Conservation (phyloP, 2,113 vertebrate species). For the Chloropsis cyanopogon region DNA sequence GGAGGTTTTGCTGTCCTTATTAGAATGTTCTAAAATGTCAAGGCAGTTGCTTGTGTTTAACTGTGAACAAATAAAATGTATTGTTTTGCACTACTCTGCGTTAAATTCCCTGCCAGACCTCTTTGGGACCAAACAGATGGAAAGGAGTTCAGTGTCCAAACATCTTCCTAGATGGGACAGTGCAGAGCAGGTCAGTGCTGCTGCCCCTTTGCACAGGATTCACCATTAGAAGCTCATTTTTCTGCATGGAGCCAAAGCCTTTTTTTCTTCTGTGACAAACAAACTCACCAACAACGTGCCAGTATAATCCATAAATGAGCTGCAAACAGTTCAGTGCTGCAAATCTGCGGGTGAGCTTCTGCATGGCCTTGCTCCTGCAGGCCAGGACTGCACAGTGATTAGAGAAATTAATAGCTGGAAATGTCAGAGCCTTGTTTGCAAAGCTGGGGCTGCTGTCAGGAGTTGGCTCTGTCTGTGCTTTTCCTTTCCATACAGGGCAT, state of each 20-base stretch:
- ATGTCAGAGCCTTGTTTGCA: background rate
- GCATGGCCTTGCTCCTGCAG: background rate
- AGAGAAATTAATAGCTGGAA: background rate
- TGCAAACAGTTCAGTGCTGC: background rate
- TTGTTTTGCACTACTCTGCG: conserved; percentile 93
- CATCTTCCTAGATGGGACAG: background rate
- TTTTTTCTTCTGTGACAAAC: background rate
- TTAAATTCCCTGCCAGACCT: background rate
- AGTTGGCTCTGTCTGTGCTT: background rate
- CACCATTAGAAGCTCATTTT: background rate
- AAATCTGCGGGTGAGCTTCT: background rate
- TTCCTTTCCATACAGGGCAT: background rate
- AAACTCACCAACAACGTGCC: rapidly evolving
- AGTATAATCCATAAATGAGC: background rate
- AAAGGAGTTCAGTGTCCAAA: background rate
- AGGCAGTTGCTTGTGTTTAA: conserved; percentile 99
- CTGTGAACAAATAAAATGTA: conserved; percentile 98
- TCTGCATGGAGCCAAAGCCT: background rate
- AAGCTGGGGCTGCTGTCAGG: background rate
- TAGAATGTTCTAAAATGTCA: conserved; percentile 82
- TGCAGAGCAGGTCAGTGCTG: background rate
- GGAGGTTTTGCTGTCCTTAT: conserved; percentile 76
- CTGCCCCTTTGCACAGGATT: background rate
- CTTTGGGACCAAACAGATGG: background rate
- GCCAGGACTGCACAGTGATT: background rate